Conservation (phyloP, 2,888 invertebrate genomes). For the Cyrtodaria siliqua region DNA sequence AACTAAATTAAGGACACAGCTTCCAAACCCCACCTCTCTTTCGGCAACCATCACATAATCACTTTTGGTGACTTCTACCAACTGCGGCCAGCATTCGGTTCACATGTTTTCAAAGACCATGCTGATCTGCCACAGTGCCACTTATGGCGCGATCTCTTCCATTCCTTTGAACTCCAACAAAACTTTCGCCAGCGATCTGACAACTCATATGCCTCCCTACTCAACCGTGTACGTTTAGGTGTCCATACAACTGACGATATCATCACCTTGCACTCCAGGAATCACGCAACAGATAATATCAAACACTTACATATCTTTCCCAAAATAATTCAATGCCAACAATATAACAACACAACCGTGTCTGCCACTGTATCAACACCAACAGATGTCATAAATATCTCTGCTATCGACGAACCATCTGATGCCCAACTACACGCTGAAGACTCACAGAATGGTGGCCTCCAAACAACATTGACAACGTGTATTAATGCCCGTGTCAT, state of each 20-base stretch:
- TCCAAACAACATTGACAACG: background rate
- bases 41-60: background rate
- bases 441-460: background rate
- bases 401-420: background rate
- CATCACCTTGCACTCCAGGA: background rate
- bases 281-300: background rate
- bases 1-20: conserved; percentile 46
- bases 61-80: background rate
- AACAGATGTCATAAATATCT: background rate
- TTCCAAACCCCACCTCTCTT: background rate
- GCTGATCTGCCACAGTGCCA: background rate
- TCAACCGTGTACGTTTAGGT: too few relatives aligned
- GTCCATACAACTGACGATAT: background rate
- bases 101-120: background rate
- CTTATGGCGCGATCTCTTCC: background rate
- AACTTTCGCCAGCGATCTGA: too few relatives aligned
- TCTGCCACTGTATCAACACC: background rate
- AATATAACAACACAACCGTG: background rate
- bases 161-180: background rate
- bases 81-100: background rate
- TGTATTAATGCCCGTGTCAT: background rate
- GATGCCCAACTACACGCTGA: background rate
- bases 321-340: background rate
- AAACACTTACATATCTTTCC: background rate
- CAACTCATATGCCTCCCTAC: too few relatives aligned